phyloP scores from a whole-genome alignment of 64 coral and sea anemone species.

The Acropora yongei region DNA sequence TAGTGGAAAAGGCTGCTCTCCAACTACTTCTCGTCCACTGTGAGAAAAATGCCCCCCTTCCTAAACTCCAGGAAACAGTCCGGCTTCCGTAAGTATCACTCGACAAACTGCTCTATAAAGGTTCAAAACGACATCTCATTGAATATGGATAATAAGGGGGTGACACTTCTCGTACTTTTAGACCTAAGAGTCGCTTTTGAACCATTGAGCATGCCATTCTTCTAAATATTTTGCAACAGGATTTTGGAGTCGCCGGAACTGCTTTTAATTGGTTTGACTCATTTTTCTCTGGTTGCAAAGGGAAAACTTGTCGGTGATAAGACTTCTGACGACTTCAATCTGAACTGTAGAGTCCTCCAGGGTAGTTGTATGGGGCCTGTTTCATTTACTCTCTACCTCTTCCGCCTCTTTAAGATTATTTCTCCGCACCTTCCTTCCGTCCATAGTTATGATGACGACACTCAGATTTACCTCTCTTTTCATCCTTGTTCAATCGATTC shows the following conservation, averaged over 20 bases:
- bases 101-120: not conserved
- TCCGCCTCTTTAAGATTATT: constrained; percentile 29
- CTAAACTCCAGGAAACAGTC: no score
- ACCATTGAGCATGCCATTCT: no score
- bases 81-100: no score
- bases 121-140: not conserved
- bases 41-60: no score
- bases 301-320: not conserved
- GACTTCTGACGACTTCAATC: not conserved
- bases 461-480: constrained; percentile 33
- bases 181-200: no score
- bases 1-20: no score
- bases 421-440: constrained; percentile 27
- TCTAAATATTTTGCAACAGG: no score
- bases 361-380: no score
- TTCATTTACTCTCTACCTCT: constrained; percentile 17
- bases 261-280: not conserved
- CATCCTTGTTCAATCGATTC: constrained; percentile 13
- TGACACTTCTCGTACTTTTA: not conserved
- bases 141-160: not conserved
- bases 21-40: no score
- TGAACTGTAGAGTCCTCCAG: constrained; percentile 1
- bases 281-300: no score
- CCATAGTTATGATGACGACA: constrained; percentile 30
- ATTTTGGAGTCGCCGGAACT: no score